Percentiles rank a stretch among this genome's conserved stretches.
These are phyloP conservation scores for Sebastes hubbsi DNA, from an alignment of 2,797 vertebrate species.

Conservation along the genomic window DNA sequence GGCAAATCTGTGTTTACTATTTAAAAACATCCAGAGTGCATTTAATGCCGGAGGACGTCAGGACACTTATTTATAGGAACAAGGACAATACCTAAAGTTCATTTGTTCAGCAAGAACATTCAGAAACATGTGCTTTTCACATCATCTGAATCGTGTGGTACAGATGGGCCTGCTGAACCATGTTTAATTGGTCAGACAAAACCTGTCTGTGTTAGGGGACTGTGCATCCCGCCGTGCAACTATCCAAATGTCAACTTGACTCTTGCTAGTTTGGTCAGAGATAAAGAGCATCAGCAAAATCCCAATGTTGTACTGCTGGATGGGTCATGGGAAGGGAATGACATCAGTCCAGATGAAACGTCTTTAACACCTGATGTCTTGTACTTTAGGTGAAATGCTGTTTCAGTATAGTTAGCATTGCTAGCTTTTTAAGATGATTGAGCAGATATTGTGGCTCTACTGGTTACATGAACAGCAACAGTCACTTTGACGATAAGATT, in stretches of 20 bases:
- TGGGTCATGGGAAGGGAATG: neutral
- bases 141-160: constrained; percentile 44
- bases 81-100: constrained; percentile 62
- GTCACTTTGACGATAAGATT: neutral
- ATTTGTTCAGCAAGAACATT: constrained; percentile 50
- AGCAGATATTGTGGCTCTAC: neutral
- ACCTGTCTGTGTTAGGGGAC: constrained; percentile 47
- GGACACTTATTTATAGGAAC: constrained; percentile 59
- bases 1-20: constrained; percentile 40
- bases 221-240: constrained; percentile 33
- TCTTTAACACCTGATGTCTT: neutral
- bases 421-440: neutral
- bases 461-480: neutral
- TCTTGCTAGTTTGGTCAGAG: constrained; percentile 34
- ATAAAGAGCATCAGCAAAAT: constrained; percentile 22
- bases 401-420: neutral
- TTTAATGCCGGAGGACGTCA: constrained; percentile 62
- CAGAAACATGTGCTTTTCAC: constrained; percentile 44
- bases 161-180: constrained; percentile 63
- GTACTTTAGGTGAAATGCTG: neutral
- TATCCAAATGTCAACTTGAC: constrained; percentile 54
- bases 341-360: neutral
- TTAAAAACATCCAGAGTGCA: constrained; percentile 69
- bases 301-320: neutral
- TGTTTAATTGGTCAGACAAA: constrained; percentile 51